Evolutionary conservation across 2,113 vertebrate species (phyloP).

Genomic region (Ranitomeya variabilis): DNA sequence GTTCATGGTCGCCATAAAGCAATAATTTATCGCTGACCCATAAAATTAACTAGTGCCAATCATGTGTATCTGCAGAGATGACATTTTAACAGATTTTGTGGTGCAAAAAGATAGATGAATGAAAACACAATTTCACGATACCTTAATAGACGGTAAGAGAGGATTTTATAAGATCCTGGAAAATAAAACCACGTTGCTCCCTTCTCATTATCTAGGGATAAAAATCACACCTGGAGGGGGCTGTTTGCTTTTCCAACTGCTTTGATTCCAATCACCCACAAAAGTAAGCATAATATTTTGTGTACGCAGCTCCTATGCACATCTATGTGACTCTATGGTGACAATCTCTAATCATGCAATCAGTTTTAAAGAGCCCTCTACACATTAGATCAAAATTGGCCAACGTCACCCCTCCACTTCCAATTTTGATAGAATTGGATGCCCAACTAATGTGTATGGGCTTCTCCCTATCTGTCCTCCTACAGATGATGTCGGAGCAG

Average conservation of each 20-base stretch:
- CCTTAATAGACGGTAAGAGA: not conserved
- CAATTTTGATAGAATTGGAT: no score
- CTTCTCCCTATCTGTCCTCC: no score
- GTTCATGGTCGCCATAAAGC: conserved; percentile 69
- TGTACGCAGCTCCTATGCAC: no score
- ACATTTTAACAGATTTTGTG: conserved; percentile 59
- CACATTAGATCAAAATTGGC: not conserved
- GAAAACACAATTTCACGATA: conserved; percentile 23
- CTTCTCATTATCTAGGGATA: not conserved
- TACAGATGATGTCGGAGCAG: no score
- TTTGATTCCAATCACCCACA: not conserved
- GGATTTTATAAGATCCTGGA: not conserved
- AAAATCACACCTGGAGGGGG: not conserved
- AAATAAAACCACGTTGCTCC: not conserved
- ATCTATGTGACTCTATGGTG: not conserved
- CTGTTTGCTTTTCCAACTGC: not conserved
- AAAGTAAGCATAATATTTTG: no score
- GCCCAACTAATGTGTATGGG: no score
- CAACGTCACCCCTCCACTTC: no score
- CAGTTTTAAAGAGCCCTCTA: not conserved
- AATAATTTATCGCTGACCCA: conserved; percentile 71
- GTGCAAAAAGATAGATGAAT: conserved; percentile 22
- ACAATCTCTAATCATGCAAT: not conserved
- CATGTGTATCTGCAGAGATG: conserved; percentile 60
- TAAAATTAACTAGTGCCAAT: conserved; percentile 64